A percentile compares a stretch with the other conserved stretches of the same genome.
Conservation (phyloP, 1,140 invertebrate species). For the Drosophila cardini region DNA sequence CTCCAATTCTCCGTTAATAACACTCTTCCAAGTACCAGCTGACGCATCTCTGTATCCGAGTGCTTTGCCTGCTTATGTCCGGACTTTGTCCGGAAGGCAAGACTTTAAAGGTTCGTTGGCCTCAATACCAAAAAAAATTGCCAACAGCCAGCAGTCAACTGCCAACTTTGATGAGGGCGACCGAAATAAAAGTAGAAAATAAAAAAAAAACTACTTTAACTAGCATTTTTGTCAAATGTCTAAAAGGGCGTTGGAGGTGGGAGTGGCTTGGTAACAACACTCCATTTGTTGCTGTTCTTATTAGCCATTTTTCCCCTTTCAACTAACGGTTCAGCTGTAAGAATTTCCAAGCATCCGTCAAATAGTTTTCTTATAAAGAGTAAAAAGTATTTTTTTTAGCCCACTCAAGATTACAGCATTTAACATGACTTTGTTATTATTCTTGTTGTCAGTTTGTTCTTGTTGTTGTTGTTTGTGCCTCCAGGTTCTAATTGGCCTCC, state of each 20-base stretch:
- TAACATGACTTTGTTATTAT: slow-evolving; percentile 48
- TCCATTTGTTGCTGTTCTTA: neutral
- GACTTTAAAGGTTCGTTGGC: slow-evolving; percentile 71
- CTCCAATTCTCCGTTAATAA: slow-evolving; percentile 63
- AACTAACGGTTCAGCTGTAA: slow-evolving; percentile 32
- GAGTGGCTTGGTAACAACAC: slow-evolving; percentile 1
- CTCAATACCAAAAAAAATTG: slow-evolving; percentile 42
- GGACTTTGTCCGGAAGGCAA: neutral
- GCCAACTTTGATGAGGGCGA: slow-evolving; percentile 46
- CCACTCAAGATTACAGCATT: slow-evolving; percentile 48
- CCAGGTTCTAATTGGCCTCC: slow-evolving; percentile 47
- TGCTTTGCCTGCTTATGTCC: slow-evolving; percentile 3
- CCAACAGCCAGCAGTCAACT: neutral
- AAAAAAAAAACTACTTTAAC: too few species aligned
- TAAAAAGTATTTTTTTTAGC: slow-evolving; percentile 10
- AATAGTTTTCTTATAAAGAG: slow-evolving; percentile 35
- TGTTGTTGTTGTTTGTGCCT: slow-evolving; percentile 35
- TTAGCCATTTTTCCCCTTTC: neutral
- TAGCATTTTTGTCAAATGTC: slow-evolving; percentile 46
- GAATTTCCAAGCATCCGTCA: slow-evolving; percentile 45
- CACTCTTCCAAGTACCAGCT: slow-evolving; percentile 33
- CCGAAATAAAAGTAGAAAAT: neutral
- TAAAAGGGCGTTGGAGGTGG: neutral
- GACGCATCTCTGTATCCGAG: slow-evolving; percentile 9
- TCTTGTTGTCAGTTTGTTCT: slow-evolving; percentile 50